Conservation (phyloP, 2,797 vertebrate genomes). For the Schizothorax lantsangensis region DNA sequence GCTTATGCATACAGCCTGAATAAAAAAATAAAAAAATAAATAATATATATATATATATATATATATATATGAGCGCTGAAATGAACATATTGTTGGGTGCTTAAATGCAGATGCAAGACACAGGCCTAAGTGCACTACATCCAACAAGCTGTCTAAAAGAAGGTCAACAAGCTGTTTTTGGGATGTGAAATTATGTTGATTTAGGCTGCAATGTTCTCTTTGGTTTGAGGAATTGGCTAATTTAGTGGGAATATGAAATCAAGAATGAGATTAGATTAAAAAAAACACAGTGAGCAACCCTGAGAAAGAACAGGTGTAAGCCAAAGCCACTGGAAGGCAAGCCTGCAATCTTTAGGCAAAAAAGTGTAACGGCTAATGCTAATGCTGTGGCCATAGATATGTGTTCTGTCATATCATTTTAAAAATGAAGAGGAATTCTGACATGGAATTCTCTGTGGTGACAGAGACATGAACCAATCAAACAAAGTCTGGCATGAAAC, state of each 20-base stretch:
- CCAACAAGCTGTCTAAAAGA: slow-evolving; percentile 2
- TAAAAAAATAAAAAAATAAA: background rate
- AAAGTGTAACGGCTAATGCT: background rate
- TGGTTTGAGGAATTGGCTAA: slow-evolving; percentile 11
- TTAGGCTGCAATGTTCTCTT: background rate
- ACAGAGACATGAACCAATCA: background rate
- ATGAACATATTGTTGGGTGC: background rate
- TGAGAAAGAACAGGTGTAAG: slow-evolving; percentile 14
- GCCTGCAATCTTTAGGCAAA: background rate
- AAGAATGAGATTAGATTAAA: slow-evolving; percentile 29
- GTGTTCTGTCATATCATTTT: background rate
- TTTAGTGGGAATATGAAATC: background rate
- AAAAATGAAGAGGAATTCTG: background rate
- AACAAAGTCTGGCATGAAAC: slow-evolving; percentile 12
- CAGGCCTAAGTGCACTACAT: background rate
- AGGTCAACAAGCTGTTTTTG: slow-evolving; percentile 11
- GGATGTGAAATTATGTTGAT: background rate
- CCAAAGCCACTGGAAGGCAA: background rate
- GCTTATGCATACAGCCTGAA: background rate
- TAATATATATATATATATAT: no score
- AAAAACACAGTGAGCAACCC: background rate
- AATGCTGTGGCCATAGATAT: background rate
- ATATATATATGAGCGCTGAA: no score
- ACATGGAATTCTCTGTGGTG: background rate
- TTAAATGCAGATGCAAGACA: background rate